Base-by-base conservation (phyloP, 2,888 invertebrate genomes). In the Polietes domitor region DNA sequence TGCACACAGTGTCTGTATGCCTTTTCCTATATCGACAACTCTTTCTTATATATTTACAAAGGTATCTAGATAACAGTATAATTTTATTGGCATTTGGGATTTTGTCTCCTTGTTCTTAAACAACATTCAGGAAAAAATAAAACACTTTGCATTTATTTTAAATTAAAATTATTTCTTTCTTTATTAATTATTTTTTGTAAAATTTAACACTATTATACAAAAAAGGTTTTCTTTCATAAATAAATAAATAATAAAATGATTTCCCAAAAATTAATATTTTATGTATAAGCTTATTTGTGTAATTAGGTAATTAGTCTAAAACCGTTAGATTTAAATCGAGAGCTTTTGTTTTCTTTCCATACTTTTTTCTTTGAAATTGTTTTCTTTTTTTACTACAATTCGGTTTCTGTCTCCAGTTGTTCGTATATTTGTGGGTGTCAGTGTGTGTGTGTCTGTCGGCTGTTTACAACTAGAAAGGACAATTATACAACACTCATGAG, bases 401-500 rank as follows among this genome's bases (percentile, higher is more conserved):
- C 19, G 32, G 26, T 50, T 55, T 26, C 17, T 12, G 53, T 26
- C 21, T n/a, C n/a, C n/a, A n/a, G n/a, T n/a, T n/a, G n/a, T n/a
- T n/a, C n/a, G n/a, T n/a, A n/a, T 7, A 37, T 37, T 9, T 37
- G 53, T 53, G 21, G 19, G 17, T 50, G 12, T n/a, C n/a, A 2
- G n/a, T n/a, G 53, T 53, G 21, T 53, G 17, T 50, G 12, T n/a
- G 50, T n/a, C 50, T n/a, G 15, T 50, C 50, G 50, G 50, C n/a
- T 50, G 10, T 3, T 37, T 37, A 37, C 37, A 37, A 12, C 65
- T 72, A 72, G 76, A 75, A 68, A 58, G 58, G 63, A 82, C 68
- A 79, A 43, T 50, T 72, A 73, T 82, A 82, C 75, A 82, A 79
- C 76, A 82, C 82, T 82, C 19, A 79, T 82, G 79, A 82, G 76